Conservation (phyloP, 2,113 vertebrate species). For the Ictalurus punctatus region DNA sequence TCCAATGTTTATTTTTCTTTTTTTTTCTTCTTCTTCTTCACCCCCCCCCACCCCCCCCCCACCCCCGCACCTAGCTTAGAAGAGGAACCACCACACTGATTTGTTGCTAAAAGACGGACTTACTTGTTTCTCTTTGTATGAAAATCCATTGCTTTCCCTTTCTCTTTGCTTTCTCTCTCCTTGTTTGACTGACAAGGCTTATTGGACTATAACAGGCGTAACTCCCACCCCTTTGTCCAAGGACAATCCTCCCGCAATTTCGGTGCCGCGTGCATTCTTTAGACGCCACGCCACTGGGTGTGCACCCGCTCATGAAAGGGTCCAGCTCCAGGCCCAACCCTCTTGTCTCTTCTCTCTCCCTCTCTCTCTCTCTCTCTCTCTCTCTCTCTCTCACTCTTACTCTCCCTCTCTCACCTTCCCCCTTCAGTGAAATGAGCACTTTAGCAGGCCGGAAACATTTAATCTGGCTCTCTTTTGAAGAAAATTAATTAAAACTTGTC, state of each 20-base stretch:
- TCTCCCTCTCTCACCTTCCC: conserved; percentile 70
- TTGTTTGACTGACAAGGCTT: conserved; percentile 99
- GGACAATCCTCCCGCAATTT: conserved; percentile 99
- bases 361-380: conserved; percentile 76
- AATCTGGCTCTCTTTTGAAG: conserved; percentile 95
- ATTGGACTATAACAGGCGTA: conserved; percentile 99
- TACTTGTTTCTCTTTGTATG: conserved; percentile 99
- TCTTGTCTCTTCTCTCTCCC: conserved; percentile 67
- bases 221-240: conserved; percentile 90
- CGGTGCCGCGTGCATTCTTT: conserved; percentile 93
- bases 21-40: conserved; percentile 12
- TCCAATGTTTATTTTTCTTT: conserved; percentile 85
- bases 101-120: conserved; percentile 98
- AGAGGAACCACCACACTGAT: conserved; percentile 90
- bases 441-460: conserved; percentile 99
- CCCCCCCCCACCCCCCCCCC: too few species aligned
- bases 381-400: conserved; percentile 80
- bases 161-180: conserved; percentile 83
- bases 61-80: conserved; percentile 78
- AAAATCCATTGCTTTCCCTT: conserved; percentile 94
- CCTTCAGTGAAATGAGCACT: conserved; percentile 97
- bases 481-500: conserved; percentile 99
- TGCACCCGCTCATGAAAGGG: conserved; percentile 93
- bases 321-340: conserved; percentile 71
- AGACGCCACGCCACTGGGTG: conserved; percentile 90